Percentiles rank a stretch among this genome's conserved stretches.
These are phyloP conservation scores for Theristicus caerulescens DNA, from an alignment of 2,113 vertebrate genomes.

Conservation along the genomic window DNA sequence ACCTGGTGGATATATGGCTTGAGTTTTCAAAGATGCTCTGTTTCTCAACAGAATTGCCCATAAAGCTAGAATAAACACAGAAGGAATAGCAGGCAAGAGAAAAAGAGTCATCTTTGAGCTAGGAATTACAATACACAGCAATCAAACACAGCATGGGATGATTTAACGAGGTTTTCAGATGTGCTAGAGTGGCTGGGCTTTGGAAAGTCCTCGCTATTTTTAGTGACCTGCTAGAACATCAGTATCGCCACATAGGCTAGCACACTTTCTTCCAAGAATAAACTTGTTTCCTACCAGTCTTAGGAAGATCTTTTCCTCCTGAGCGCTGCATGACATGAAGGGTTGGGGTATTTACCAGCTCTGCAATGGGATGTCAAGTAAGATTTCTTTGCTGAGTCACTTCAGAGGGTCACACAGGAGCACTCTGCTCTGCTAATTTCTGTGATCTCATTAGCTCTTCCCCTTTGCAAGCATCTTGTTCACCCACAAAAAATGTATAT, in stretches of 20 bases:
- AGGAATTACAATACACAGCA: background rate
- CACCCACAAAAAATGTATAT: background rate
- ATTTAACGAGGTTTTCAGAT: background rate
- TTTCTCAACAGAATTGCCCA: background rate
- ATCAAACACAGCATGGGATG: background rate
- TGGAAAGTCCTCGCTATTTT: background rate
- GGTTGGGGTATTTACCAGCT: background rate
- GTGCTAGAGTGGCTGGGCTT: background rate
- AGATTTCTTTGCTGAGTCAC: background rate
- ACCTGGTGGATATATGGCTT: background rate
- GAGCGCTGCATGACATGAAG: background rate
- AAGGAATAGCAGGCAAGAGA: background rate
- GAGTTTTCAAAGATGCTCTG: background rate
- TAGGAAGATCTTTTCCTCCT: background rate
- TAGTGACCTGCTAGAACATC: background rate
- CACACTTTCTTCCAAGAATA: background rate
- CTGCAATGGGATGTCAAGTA: background rate
- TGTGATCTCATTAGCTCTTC: conserved; percentile 7
- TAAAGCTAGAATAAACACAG: background rate
- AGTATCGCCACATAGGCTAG: background rate
- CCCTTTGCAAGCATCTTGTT: conserved; percentile 29
- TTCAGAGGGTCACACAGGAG: background rate
- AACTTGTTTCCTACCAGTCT: background rate
- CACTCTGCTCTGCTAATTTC: background rate
- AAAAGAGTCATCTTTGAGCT: background rate